A percentile compares a stretch with the other conserved stretches of the same genome.
phyloP scores from a whole-genome alignment of 2,888 invertebrate species.

The Eristalis pertinax region DNA sequence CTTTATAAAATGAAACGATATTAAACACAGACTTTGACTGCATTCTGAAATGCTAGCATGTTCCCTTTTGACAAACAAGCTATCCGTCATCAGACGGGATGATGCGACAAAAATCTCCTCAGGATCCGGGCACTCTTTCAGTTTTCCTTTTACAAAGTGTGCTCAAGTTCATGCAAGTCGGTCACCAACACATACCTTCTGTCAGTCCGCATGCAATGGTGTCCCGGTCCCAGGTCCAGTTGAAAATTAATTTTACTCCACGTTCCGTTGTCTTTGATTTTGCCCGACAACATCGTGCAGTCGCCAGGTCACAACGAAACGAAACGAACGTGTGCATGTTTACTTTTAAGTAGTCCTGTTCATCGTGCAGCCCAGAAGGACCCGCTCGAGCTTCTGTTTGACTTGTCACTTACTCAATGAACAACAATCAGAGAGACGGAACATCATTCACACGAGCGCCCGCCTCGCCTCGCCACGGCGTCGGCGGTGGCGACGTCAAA shows the following conservation, averaged over 20 bases:
- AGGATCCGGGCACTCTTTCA: too few species aligned
- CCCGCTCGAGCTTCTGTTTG: slow-evolving; percentile 10
- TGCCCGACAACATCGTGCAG: neutral
- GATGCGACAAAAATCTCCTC: too few species aligned
- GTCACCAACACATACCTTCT: too few species aligned
- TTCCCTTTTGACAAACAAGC: too few species aligned
- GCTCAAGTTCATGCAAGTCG: too few species aligned
- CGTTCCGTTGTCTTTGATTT: neutral
- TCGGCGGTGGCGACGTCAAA: neutral
- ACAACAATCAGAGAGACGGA: slow-evolving; percentile 26
- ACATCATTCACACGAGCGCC: slow-evolving; percentile 2
- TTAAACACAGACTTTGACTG: too few species aligned
- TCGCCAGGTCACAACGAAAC: neutral
- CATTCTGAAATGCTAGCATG: too few species aligned
- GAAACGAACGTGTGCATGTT: neutral
- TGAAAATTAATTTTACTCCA: neutral
- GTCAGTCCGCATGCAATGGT: too few species aligned
- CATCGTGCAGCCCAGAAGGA: neutral
- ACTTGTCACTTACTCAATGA: slow-evolving; percentile 21
- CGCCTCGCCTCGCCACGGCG: neutral
- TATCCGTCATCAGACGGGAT: too few species aligned
- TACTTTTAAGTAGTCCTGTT: neutral
- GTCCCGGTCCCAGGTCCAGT: neutral
- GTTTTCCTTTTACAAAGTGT: too few species aligned
- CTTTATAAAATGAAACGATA: too few species aligned